phyloP scores from a whole-genome alignment of 2,113 vertebrate species.

The Tylochromis polylepis region DNA sequence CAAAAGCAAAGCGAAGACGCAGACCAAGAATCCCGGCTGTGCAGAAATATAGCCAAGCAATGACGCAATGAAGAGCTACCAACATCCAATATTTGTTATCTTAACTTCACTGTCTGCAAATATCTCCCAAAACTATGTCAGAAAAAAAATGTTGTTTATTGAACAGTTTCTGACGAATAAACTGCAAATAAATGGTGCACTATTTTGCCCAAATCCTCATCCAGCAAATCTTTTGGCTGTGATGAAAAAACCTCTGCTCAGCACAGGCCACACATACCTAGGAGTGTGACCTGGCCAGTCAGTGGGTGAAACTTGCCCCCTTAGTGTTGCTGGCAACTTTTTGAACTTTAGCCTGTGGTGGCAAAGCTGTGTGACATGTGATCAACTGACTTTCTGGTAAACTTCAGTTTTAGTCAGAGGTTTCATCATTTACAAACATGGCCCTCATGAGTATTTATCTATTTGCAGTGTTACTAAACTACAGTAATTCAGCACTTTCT shows the following conservation, averaged over 20 bases:
- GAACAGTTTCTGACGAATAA: not conserved
- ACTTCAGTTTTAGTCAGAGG: not conserved
- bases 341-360: not conserved
- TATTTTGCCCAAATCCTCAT: not conserved
- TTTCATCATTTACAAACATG: not conserved
- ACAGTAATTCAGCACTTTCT: not conserved
- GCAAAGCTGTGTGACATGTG: not conserved
- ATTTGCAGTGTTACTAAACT: not conserved
- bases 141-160: not conserved
- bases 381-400: not conserved
- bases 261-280: not conserved
- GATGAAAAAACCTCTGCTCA: not conserved
- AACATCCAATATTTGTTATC: not conserved
- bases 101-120: not conserved
- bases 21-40: not conserved
- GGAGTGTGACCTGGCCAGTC: not conserved
- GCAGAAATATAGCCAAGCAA: not conserved
- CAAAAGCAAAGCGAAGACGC: not conserved
- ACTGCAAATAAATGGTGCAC: not conserved
- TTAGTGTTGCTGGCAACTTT: not conserved
- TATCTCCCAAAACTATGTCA: not conserved
- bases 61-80: not conserved
- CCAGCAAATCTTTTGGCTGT: not conserved
- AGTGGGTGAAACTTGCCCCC: not conserved
- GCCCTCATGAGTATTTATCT: not conserved